Evolutionary conservation across 2,888 invertebrate genomes (phyloP).

Genomic region (Yponomeuta malinellus): DNA sequence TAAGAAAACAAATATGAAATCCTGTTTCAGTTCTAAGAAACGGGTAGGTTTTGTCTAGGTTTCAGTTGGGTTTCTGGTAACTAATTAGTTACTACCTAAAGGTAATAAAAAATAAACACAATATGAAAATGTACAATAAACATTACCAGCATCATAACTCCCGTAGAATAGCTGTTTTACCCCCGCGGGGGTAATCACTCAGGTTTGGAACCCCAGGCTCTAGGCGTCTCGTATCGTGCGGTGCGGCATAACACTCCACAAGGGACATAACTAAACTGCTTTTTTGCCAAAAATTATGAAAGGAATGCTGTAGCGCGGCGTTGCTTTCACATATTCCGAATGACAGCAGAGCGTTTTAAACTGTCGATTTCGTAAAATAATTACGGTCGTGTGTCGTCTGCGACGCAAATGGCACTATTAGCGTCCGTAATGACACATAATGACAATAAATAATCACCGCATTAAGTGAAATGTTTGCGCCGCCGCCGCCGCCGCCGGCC

Average conservation of each 20-base stretch:
- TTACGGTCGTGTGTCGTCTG: conserved; percentile 49
- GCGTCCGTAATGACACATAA: conserved; percentile 61
- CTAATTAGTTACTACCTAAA: too few relatives aligned
- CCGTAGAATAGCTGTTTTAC: too few relatives aligned
- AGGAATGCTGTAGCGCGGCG: background rate
- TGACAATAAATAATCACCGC: conserved; percentile 61
- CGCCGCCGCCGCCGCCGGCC: conserved; percentile 15
- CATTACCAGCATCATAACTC: too few relatives aligned
- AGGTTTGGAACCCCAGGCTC: too few relatives aligned
- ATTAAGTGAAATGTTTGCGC: conserved; percentile 42
- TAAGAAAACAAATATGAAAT: too few relatives aligned
- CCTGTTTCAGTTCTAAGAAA: too few relatives aligned
- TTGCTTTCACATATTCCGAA: conserved; percentile 50
- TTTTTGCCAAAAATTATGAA: conserved; percentile 9
- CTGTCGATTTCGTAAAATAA: conserved; percentile 49
- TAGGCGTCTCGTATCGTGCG: background rate
- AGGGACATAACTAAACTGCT: background rate
- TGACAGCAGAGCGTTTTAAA: conserved; percentile 42
- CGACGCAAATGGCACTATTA: conserved; percentile 48
- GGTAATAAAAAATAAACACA: too few relatives aligned
- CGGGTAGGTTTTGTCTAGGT: too few relatives aligned
- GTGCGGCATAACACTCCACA: background rate
- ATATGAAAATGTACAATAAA: too few relatives aligned
- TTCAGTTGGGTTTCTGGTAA: too few relatives aligned
- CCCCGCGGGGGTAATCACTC: too few relatives aligned